These are phyloP conservation scores for Magallana gigas DNA, from an alignment of 1,140 invertebrate genomes.

Conservation along the genomic window DNA sequence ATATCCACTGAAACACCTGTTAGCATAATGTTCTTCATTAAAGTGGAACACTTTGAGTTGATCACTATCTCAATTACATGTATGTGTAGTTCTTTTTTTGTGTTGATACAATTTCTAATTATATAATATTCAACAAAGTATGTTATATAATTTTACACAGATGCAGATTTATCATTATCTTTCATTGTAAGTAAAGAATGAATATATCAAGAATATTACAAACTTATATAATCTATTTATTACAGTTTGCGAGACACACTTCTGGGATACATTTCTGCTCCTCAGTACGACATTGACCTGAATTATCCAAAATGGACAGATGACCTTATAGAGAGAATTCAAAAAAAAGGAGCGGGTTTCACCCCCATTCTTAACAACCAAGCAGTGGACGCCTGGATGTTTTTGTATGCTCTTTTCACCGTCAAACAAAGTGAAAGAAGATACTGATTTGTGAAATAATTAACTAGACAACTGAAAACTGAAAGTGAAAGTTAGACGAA, in stretches of 20 bases:
- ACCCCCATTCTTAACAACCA: constrained; percentile 20
- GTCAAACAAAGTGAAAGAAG: constrained; percentile 32
- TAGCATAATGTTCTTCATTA: too few species aligned
- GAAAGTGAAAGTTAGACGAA: not conserved
- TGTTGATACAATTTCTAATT: too few species aligned
- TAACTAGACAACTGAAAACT: not conserved
- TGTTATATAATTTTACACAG: too few species aligned
- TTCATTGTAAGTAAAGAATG: too few species aligned
- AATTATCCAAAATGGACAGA: not conserved
- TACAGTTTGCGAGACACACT: not conserved
- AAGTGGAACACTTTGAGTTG: too few species aligned
- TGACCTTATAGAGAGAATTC: constrained; percentile 8
- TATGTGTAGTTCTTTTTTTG: too few species aligned
- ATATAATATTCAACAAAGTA: too few species aligned
- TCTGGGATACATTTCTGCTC: not conserved
- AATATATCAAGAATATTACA: too few species aligned
- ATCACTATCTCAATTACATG: too few species aligned
- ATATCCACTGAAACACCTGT: too few species aligned
- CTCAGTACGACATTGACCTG: not conserved
- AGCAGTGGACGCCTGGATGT: constrained; percentile 35
- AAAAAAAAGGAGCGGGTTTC: not conserved
- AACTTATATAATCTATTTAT: too few species aligned
- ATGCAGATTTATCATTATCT: too few species aligned
- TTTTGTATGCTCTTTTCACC: constrained; percentile 20
- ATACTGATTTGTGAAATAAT: not conserved